phyloP scores from a whole-genome alignment of 1,140 invertebrate species.

The Euura saliciscinereae region DNA sequence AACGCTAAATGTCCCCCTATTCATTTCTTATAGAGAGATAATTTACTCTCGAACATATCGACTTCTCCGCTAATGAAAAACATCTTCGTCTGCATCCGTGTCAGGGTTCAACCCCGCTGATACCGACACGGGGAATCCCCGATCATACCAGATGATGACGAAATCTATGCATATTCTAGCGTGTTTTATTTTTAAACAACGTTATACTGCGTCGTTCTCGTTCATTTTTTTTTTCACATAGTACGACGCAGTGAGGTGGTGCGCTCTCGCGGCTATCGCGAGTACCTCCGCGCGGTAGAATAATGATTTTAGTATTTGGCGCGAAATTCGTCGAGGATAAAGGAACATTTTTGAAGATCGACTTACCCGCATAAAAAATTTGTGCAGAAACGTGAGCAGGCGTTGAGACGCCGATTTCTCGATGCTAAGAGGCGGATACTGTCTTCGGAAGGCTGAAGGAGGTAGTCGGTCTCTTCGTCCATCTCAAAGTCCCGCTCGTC shows the following conservation, averaged over 20 bases:
- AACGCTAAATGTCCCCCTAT: too few relatives aligned
- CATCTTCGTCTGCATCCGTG: too few relatives aligned
- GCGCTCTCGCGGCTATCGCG: neutral
- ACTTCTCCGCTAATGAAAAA: too few relatives aligned
- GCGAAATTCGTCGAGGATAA: conserved; percentile 4
- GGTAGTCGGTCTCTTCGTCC: conserved; percentile 70
- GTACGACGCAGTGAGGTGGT: neutral
- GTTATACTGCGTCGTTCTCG: too few relatives aligned
- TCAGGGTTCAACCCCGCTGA: too few relatives aligned
- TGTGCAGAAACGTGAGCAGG: conserved; percentile 49
- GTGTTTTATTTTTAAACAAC: too few relatives aligned
- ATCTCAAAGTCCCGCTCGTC: conserved; percentile 68
- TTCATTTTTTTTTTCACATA: too few relatives aligned
- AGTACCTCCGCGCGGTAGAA: neutral
- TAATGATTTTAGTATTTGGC: neutral
- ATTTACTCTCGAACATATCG: too few relatives aligned
- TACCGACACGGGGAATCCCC: too few relatives aligned
- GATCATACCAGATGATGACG: too few relatives aligned
- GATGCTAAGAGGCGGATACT: conserved; percentile 44
- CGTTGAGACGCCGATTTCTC: conserved; percentile 43
- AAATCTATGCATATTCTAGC: too few relatives aligned
- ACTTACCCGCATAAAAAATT: conserved; percentile 62
- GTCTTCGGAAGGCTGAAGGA: conserved; percentile 61
- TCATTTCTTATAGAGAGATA: too few relatives aligned
- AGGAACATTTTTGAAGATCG: neutral